phyloP scores from a whole-genome alignment of 2,113 vertebrate genomes.

The Nothocercus julius region DNA sequence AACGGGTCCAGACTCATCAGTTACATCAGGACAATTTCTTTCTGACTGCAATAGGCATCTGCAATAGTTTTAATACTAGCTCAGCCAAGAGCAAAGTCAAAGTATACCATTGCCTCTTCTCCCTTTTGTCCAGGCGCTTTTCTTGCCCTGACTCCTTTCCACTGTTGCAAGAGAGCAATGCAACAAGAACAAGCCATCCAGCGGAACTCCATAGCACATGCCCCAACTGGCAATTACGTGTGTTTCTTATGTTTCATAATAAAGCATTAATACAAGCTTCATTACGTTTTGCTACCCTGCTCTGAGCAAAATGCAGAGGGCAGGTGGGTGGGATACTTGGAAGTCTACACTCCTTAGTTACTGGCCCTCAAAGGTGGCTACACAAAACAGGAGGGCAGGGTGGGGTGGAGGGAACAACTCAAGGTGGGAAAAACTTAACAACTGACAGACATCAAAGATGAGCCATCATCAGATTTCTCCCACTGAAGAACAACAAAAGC shows the following conservation, averaged over 20 bases:
- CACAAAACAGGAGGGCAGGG: slow-evolving; percentile 30
- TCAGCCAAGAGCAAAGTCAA: background rate
- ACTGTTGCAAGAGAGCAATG: background rate
- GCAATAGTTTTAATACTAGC: slow-evolving; percentile 25
- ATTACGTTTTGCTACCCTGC: background rate
- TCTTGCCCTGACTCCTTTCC: background rate
- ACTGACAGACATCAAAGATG: slow-evolving; percentile 57
- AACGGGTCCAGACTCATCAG: slow-evolving; percentile 23
- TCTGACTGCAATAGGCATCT: slow-evolving; percentile 22
- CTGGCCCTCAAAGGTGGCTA: background rate
- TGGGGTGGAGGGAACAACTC: slow-evolving; percentile 39
- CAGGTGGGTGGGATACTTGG: background rate
- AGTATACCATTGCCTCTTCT: slow-evolving; percentile 9
- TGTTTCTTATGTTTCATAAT: slow-evolving; percentile 19
- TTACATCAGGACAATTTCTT: background rate
- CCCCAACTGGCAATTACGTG: slow-evolving; percentile 15
- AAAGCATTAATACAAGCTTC: background rate
- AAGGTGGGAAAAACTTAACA: slow-evolving; percentile 46
- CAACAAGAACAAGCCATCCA: background rate
- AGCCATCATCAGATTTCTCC: slow-evolving; percentile 52
- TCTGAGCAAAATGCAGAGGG: background rate
- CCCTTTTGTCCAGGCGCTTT: background rate
- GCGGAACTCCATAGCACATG: background rate
- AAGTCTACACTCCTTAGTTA: background rate
- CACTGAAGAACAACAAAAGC: slow-evolving; percentile 46